A percentile compares a stretch with the other conserved stretches of the same genome.
Evolutionary conservation across 2,888 invertebrate species (phyloP).

Genomic region (Palloptera scutellata): DNA sequence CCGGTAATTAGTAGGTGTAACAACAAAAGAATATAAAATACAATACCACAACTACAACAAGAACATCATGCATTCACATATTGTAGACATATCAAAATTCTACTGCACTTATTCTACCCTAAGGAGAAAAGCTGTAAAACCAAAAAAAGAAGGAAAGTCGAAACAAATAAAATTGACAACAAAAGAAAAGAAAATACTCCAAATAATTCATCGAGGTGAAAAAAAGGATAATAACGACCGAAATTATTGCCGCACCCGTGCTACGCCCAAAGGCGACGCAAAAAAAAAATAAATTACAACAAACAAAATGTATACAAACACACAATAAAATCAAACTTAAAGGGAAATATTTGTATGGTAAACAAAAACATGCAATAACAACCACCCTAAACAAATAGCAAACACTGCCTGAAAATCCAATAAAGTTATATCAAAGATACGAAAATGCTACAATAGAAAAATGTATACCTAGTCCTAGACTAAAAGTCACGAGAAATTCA

Average conservation of each 20-base stretch:
- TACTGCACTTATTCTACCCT: background rate
- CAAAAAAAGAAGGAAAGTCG: constrained; percentile 15
- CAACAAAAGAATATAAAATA: background rate
- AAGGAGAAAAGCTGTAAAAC: constrained; percentile 9
- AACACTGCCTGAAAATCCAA: constrained; percentile 6
- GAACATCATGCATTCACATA: background rate
- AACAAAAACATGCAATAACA: constrained; percentile 17
- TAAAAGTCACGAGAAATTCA: background rate
- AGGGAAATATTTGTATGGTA: background rate
- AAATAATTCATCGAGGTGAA: constrained; percentile 55
- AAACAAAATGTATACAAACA: background rate
- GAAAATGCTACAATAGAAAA: too few relatives aligned
- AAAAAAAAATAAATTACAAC: constrained; percentile 3
- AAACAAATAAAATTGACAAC: constrained; percentile 19
- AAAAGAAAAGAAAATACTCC: constrained; percentile 36
- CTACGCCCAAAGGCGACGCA: background rate
- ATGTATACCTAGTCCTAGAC: background rate
- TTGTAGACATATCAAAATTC: too few relatives aligned
- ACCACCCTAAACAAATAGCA: constrained; percentile 22
- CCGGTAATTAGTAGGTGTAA: constrained; percentile 21
- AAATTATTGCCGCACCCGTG: constrained; percentile 24
- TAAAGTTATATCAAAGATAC: constrained; percentile 8
- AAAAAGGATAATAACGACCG: constrained; percentile 38
- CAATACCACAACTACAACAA: background rate
- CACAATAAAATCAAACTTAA: background rate